Evolutionary conservation across 2,797 vertebrate species (phyloP).

Genomic region (Euphonia xanthogaster): DNA sequence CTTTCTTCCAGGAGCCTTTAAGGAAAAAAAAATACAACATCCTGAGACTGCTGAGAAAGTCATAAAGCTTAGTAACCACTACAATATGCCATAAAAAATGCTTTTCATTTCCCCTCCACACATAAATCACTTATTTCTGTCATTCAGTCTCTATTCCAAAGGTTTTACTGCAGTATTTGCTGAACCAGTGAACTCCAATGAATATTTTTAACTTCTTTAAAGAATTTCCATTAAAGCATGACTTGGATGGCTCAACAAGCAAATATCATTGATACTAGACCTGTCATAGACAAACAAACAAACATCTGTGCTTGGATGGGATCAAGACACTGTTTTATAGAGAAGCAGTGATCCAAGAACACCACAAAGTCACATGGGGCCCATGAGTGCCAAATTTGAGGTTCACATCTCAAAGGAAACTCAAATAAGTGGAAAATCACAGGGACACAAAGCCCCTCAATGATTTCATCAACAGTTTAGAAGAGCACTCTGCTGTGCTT

Average conservation of each 20-base stretch:
- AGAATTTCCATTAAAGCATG: neutral
- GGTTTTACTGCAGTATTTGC: neutral
- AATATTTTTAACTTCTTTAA: neutral
- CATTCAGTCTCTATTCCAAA: neutral
- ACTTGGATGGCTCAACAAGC: neutral
- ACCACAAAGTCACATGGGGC: neutral
- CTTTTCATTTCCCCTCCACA: neutral
- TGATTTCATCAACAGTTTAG: neutral
- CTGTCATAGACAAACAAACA: neutral
- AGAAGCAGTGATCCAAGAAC: neutral
- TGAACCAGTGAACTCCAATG: neutral
- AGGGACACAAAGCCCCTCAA: neutral
- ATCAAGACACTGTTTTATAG: neutral
- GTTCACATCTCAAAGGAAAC: neutral
- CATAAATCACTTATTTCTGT: neutral
- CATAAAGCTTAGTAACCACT: neutral
- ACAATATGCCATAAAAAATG: neutral
- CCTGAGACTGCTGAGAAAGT: neutral
- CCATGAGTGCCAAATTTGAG: neutral
- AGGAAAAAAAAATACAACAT: neutral
- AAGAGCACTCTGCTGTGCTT: neutral
- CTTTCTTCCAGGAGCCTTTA: neutral
- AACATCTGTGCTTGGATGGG: neutral
- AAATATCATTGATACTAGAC: neutral
- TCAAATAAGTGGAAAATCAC: conserved; percentile 7